Evolutionary conservation across 2,113 vertebrate genomes (phyloP).

Genomic region (Sprattus sprattus): DNA sequence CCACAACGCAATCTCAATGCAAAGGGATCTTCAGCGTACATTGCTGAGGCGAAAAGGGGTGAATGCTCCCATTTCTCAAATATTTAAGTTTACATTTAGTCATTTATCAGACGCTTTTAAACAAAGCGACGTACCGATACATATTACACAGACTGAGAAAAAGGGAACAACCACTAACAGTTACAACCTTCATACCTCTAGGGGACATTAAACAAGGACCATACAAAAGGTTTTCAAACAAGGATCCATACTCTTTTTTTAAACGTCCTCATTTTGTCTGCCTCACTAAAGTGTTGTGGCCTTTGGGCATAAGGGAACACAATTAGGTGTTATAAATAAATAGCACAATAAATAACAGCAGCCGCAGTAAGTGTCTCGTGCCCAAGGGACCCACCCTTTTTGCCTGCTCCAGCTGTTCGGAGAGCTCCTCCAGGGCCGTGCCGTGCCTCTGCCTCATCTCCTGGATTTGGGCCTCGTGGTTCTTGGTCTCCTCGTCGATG

Average conservation of each 20-base stretch:
- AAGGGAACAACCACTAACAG: not conserved
- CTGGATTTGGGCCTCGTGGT: conserved; percentile 94
- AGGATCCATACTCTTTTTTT: not conserved
- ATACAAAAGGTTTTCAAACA: not conserved
- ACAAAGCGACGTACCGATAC: no score
- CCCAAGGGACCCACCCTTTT: conserved; percentile 80
- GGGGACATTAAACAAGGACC: not conserved
- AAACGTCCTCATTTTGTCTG: not conserved
- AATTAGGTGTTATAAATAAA: no score
- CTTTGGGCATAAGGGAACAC: not conserved
- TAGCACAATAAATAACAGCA: no score
- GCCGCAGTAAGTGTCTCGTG: not conserved
- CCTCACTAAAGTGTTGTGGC: not conserved
- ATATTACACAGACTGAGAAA: not conserved
- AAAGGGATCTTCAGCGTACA: not conserved
- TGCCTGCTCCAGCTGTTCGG: conserved; percentile 94
- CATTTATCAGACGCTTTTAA: no score
- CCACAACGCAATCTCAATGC: not conserved
- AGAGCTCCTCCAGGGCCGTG: conserved; percentile 88
- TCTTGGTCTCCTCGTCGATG: conserved; percentile 93
- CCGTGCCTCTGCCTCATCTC: conserved; percentile 92
- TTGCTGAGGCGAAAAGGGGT: not conserved
- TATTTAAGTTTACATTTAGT: no score
- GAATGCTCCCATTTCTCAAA: not conserved
- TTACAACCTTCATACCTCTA: not conserved